phyloP scores from a whole-genome alignment of 1,140 invertebrate genomes.

The Drosophila pseudoananassae region DNA sequence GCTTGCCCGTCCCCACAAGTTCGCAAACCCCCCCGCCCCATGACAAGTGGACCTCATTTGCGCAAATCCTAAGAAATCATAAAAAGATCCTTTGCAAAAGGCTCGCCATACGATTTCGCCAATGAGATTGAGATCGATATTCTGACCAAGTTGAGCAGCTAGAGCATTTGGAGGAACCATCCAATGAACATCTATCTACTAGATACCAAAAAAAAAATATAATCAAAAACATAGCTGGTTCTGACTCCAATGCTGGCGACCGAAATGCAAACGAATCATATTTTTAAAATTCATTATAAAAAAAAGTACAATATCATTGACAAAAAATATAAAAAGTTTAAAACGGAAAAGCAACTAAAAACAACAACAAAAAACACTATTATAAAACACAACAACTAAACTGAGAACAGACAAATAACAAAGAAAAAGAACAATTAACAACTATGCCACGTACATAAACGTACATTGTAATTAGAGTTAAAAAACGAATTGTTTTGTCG shows the following conservation, averaged over 20 bases:
- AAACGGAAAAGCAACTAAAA: constrained; percentile 25
- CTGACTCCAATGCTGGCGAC: constrained; percentile 51
- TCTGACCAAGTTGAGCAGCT: constrained; percentile 31
- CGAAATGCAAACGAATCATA: constrained; percentile 76
- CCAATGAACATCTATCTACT: constrained; percentile 37
- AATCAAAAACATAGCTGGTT: constrained; percentile 19
- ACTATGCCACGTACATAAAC: constrained; percentile 45
- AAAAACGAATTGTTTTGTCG: constrained; percentile 36
- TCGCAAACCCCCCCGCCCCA: constrained; percentile 38
- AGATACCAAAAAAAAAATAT: constrained; percentile 39
- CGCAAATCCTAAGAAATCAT: constrained; percentile 44
- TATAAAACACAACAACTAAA: too few species aligned
- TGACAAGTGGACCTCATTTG: constrained; percentile 58
- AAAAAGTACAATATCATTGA: constrained; percentile 24
- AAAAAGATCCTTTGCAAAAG: constrained; percentile 34
- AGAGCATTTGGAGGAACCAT: constrained; percentile 31
- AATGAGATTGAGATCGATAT: constrained; percentile 39
- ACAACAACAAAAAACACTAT: constrained; percentile 11
- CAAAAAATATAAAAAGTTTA: constrained; percentile 40
- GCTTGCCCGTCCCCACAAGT: constrained; percentile 29
- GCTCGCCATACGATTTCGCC: constrained; percentile 30
- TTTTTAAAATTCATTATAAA: constrained; percentile 35
- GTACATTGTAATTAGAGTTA: constrained; percentile 49
- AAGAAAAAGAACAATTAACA: constrained; percentile 31
- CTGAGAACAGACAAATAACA: constrained; percentile 41